A percentile compares a stretch with the other conserved stretches of the same genome.
Evolutionary conservation across 2,888 invertebrate species (phyloP).

Genomic region (Drosophila imparisetae): DNA sequence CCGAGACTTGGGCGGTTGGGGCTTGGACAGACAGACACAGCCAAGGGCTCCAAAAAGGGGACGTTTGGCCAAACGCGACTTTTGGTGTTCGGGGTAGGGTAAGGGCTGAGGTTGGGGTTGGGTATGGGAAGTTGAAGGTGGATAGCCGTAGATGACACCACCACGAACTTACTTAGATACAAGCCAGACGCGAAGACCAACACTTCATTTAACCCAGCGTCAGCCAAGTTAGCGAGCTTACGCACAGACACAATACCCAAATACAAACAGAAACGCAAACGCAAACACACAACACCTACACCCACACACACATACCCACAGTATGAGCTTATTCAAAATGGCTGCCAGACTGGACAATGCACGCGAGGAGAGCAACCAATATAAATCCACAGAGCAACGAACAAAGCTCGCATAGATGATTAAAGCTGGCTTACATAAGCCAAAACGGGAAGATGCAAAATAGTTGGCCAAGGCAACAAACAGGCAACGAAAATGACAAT

Average conservation of each 20-base stretch:
- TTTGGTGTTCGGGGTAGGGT: conserved; percentile 48
- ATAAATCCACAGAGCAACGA: conserved; percentile 22
- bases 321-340: conserved; percentile 67
- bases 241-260: conserved; percentile 30
- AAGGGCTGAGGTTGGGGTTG: background rate
- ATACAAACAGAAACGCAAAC: conserved; percentile 10
- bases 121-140: background rate
- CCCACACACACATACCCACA: conserved; percentile 8
- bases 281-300: conserved; percentile 27
- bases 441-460: background rate
- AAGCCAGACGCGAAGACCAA: conserved; percentile 44
- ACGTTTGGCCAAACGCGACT: background rate
- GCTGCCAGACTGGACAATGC: conserved; percentile 54
- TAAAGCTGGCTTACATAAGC: background rate
- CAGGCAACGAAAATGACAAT: background rate
- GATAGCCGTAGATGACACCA: conserved; percentile 8
- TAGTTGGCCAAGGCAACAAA: background rate
- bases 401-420: conserved; percentile 15
- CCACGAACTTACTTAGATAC: conserved; percentile 21
- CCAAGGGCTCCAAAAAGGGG: conserved; percentile 10
- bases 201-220: conserved; percentile 47
- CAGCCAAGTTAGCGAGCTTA: conserved; percentile 31
- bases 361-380: background rate
- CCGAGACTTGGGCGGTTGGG: conserved; percentile 24
- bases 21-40: conserved; percentile 4